A percentile compares a stretch with the other conserved stretches of the same genome.
phyloP scores from a whole-genome alignment of 2,888 invertebrate species.

The Drosophila melanosoma region DNA sequence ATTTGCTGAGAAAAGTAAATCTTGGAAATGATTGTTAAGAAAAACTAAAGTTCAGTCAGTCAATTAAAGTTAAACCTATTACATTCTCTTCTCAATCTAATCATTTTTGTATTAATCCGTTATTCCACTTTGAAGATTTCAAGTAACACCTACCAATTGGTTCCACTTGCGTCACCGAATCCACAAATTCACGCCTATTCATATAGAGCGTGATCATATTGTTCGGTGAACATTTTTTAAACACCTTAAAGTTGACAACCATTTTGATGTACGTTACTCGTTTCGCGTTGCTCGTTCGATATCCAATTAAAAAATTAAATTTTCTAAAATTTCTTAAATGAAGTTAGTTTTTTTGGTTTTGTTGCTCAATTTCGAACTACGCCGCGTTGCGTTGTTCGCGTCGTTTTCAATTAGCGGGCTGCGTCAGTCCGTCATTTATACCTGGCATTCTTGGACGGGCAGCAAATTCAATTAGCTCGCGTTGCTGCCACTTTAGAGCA shows the following conservation, averaged over 20 bases:
- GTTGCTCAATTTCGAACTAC: slow-evolving; percentile 38
- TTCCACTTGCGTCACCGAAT: slow-evolving; percentile 93
- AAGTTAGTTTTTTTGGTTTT: neutral
- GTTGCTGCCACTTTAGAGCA: slow-evolving; percentile 32
- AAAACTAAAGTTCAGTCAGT: neutral
- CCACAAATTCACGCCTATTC: slow-evolving; percentile 94
- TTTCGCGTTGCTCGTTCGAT: neutral
- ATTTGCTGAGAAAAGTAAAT: too few species aligned
- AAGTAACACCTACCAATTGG: slow-evolving; percentile 90
- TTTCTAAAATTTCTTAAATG: slow-evolving; percentile 11
- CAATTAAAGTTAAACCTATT: neutral
- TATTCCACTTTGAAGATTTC: neutral
- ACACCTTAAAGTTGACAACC: slow-evolving; percentile 96
- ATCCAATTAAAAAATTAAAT: slow-evolving; percentile 3
- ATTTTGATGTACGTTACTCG: slow-evolving; percentile 85
- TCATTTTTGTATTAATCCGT: neutral
- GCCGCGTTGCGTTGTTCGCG: slow-evolving; percentile 69
- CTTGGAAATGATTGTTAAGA: too few species aligned
- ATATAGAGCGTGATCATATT: slow-evolving; percentile 94
- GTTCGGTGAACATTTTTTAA: slow-evolving; percentile 95
- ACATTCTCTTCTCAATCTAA: too few species aligned
- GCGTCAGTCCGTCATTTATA: slow-evolving; percentile 73
- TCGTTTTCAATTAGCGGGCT: slow-evolving; percentile 72
- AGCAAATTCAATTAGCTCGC: slow-evolving; percentile 73
- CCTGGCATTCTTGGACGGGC: slow-evolving; percentile 55